phyloP scores from a whole-genome alignment of 2,888 invertebrate genomes.

The Hyposoter didymator region DNA sequence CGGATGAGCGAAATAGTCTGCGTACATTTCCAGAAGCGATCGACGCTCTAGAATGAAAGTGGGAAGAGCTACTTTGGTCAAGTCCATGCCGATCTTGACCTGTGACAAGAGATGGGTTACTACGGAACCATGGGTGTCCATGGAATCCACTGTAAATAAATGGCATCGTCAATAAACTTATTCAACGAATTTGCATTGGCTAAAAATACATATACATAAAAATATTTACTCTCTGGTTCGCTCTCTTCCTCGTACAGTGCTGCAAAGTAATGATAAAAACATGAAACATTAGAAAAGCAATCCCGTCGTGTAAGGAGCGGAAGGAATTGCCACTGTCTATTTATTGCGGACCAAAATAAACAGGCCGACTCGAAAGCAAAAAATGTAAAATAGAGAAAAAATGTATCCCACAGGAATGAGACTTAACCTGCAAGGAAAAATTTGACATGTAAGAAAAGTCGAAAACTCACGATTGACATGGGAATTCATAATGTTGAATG shows the following conservation, averaged over 20 bases:
- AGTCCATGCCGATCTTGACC: constrained; percentile 99
- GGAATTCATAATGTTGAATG: constrained; percentile 76
- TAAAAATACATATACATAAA: not conserved
- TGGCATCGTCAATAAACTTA: not conserved
- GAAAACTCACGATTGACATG: constrained; percentile 77
- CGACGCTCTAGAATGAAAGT: constrained; percentile 99
- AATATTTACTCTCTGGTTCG: constrained; percentile 90
- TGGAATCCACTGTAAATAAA: constrained; percentile 88
- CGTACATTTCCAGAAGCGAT: constrained; percentile 99
- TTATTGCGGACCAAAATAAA: not conserved
- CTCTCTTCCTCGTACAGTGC: constrained; percentile 96
- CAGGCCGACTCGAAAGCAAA: not conserved
- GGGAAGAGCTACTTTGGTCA: constrained; percentile 99
- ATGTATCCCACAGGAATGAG: not conserved
- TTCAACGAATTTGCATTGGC: not conserved
- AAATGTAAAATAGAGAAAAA: not conserved
- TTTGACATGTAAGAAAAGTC: not conserved
- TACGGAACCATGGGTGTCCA: constrained; percentile 98
- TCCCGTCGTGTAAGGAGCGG: not conserved
- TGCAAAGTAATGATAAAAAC: constrained; percentile 83
- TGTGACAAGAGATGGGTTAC: constrained; percentile 98
- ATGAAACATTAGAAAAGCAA: not conserved
- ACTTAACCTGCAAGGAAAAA: not conserved
- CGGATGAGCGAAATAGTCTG: constrained; percentile 99
- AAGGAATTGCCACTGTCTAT: not conserved